Evolutionary conservation across 2,888 invertebrate genomes (phyloP).

Genomic region (Seira ritae): DNA sequence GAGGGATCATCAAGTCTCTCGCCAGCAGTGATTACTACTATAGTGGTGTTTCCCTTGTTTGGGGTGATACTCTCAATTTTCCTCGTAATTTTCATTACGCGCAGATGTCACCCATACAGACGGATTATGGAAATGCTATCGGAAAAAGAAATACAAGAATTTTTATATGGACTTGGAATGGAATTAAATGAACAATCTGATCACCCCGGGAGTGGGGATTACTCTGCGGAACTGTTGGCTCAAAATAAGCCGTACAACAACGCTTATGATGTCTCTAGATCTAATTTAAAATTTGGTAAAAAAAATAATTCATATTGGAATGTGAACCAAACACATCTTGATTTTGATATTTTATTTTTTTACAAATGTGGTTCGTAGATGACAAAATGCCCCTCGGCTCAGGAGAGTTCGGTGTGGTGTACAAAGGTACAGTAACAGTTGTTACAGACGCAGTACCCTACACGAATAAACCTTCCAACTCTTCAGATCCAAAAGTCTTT

Average conservation of each 20-base stretch:
- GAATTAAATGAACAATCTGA: neutral
- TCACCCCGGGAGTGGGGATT: neutral
- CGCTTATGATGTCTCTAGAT: conserved; percentile 41
- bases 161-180: conserved; percentile 40
- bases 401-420: conserved; percentile 55
- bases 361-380: conserved; percentile 26
- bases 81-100: conserved; percentile 21
- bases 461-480: no score
- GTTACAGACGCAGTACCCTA: no score
- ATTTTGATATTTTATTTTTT: neutral
- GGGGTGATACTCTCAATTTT: conserved; percentile 20
- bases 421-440: conserved; percentile 40
- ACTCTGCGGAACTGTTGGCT: conserved; percentile 32
- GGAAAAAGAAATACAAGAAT: conserved; percentile 49
- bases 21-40: no score
- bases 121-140: conserved; percentile 20
- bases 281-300: conserved; percentile 28
- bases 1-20: no score
- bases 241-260: conserved; percentile 48
- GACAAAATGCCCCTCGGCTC: conserved; percentile 16
- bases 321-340: no score
- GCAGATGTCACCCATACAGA: conserved; percentile 22
- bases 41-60: conserved; percentile 6
- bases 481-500: no score
- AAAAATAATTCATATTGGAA: neutral